phyloP scores from a whole-genome alignment of 2,888 invertebrate species.

The Elmis aenea region DNA sequence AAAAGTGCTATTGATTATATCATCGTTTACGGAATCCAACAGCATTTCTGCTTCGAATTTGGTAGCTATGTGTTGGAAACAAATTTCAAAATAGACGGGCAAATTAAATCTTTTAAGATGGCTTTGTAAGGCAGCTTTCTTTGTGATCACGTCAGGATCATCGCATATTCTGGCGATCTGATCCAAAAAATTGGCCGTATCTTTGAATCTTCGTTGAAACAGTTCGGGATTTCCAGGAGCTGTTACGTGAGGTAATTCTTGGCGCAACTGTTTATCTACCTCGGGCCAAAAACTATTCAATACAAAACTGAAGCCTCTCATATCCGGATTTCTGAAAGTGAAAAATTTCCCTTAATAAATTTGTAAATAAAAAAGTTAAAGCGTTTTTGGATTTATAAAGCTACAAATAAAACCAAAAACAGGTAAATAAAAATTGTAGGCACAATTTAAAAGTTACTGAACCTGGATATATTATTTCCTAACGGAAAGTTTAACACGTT shows the following conservation, averaged over 20 bases:
- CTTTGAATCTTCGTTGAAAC: constrained; percentile 77
- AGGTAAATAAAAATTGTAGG: no score
- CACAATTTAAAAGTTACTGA: no score
- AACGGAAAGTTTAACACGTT: no score
- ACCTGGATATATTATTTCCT: no score
- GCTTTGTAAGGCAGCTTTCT: constrained; percentile 69
- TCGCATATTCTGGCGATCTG: constrained; percentile 65
- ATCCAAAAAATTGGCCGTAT: constrained; percentile 70
- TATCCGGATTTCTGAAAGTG: constrained; percentile 44
- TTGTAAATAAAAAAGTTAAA: constrained; percentile 1
- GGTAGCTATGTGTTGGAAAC: constrained; percentile 90
- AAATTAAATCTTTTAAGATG: constrained; percentile 82
- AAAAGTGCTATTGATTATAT: constrained; percentile 21
- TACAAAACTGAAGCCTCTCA: constrained; percentile 69
- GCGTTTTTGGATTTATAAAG: constrained; percentile 20
- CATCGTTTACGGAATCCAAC: constrained; percentile 20
- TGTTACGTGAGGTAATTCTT: constrained; percentile 79
- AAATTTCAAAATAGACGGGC: constrained; percentile 93
- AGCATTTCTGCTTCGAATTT: constrained; percentile 51
- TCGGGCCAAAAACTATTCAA: constrained; percentile 86
- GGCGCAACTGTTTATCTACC: constrained; percentile 73
- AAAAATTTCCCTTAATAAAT: constrained; percentile 41
- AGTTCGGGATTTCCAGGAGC: constrained; percentile 88
- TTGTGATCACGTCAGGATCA: constrained; percentile 56
- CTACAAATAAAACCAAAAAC: no score